A percentile compares a stretch with the other conserved stretches of the same genome.
Conservation (phyloP, 2,113 vertebrate species). For the Glaucomys volans region DNA sequence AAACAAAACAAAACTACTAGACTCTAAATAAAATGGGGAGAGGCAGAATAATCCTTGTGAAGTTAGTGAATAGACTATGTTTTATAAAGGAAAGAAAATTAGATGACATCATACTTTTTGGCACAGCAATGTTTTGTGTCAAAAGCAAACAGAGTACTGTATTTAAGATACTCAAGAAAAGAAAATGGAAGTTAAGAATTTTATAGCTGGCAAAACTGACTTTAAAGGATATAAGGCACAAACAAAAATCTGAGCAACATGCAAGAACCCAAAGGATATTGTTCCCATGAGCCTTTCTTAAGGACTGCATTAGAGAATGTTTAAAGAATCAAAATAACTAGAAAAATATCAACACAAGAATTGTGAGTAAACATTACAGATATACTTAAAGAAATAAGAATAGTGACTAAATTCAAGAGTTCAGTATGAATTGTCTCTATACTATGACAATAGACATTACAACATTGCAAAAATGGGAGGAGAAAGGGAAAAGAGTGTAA, state of each 20-base stretch:
- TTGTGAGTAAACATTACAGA: not conserved
- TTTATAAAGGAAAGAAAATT: not conserved
- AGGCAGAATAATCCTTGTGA: not conserved
- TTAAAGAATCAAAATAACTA: not conserved
- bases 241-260: not conserved
- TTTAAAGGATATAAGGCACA: not conserved
- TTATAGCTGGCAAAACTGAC: slow-evolving; percentile 20
- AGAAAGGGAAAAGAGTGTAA: not conserved
- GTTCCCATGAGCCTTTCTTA: not conserved
- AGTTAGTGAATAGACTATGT: not conserved
- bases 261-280: not conserved
- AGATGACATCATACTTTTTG: not conserved
- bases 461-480: not conserved
- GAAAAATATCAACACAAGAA: not conserved
- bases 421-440: not conserved
- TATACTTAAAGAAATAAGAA: not conserved
- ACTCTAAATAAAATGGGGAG: not conserved
- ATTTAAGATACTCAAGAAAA: slow-evolving; percentile 13
- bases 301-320: not conserved
- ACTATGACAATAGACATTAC: not conserved
- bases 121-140: not conserved
- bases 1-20: not conserved
- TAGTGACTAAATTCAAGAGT: not conserved
- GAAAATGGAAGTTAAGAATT: slow-evolving; percentile 11
- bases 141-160: not conserved